phyloP scores from a whole-genome alignment of 2,113 vertebrate species.

The Bubo bubo region DNA sequence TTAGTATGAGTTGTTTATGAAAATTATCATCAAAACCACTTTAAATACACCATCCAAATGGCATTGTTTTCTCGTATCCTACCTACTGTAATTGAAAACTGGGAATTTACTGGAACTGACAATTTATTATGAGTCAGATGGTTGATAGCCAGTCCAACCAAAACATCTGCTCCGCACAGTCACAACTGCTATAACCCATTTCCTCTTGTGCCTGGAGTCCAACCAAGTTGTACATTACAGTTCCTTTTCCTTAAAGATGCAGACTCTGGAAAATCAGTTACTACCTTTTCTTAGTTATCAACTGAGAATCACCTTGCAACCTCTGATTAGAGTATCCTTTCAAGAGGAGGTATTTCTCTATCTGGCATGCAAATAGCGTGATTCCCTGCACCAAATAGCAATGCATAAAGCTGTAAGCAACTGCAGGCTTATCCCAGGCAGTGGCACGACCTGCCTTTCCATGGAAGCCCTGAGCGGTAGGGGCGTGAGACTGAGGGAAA shows the following conservation, averaged over 20 bases:
- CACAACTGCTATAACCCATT: conserved; percentile 79
- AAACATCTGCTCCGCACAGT: conserved; percentile 82
- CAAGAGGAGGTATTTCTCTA: not conserved
- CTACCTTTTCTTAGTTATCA: not conserved
- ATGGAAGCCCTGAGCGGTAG: not conserved
- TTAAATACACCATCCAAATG: conserved; percentile 67
- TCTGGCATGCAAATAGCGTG: not conserved
- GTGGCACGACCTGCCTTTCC: not conserved
- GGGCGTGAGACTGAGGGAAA: not conserved
- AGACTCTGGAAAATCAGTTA: conserved; percentile 51
- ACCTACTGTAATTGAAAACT: conserved; percentile 82
- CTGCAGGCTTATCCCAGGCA: not conserved
- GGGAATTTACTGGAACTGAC: conserved; percentile 84
- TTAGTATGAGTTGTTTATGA: conserved; percentile 27
- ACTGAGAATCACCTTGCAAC: not conserved
- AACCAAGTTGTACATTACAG: conserved; percentile 71
- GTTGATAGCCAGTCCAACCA: conserved; percentile 80
- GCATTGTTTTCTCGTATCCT: conserved; percentile 76
- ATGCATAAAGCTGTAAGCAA: fast-evolving
- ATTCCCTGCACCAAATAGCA: not conserved
- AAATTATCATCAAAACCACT: conserved; percentile 62
- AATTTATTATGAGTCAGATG: conserved; percentile 83
- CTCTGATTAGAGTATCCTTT: not conserved
- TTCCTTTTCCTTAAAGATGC: conserved; percentile 73
- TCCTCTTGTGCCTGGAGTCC: conserved; percentile 78